These are phyloP conservation scores for Dasyornis broadbenti DNA, from an alignment of 2,113 vertebrate species.

Conservation along the genomic window DNA sequence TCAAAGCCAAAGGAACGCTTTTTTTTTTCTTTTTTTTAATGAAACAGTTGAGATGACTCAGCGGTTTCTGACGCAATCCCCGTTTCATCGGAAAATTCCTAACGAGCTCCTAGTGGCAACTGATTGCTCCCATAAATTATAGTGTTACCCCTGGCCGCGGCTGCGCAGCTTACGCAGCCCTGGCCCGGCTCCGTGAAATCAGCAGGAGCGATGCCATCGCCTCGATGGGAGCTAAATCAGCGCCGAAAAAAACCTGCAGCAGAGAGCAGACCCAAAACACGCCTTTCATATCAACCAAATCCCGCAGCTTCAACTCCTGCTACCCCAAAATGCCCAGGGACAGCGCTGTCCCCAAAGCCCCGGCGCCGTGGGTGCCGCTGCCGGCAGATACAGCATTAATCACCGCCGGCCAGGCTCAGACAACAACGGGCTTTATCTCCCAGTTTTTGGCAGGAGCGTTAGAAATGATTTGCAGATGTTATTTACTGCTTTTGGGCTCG, in stretches of 20 bases:
- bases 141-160: slow-evolving; percentile 45
- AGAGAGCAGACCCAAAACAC: not conserved
- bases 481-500: slow-evolving; percentile 50
- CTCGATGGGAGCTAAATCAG: not conserved
- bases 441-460: not conserved
- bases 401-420: not conserved
- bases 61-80: slow-evolving; percentile 65
- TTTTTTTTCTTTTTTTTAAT: not conserved
- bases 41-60: slow-evolving; percentile 58
- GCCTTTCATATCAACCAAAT: not conserved
- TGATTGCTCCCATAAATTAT: slow-evolving; percentile 58
- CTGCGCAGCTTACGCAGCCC: not conserved
- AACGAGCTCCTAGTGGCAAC: slow-evolving; percentile 51
- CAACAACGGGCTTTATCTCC: slow-evolving; percentile 24
- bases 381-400: slow-evolving; percentile 7
- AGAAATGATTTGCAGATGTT: slow-evolving; percentile 63
- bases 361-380: not conserved
- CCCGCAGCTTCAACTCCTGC: not conserved
- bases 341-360: not conserved
- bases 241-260: not conserved
- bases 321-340: fast-evolving
- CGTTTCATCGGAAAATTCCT: slow-evolving; percentile 63
- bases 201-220: slow-evolving; percentile 40
- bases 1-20: not conserved
- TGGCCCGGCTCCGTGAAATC: slow-evolving; percentile 1